Percentiles rank a stretch among this genome's conserved stretches.
phyloP scores from a whole-genome alignment of 2,113 vertebrate species.

The Climacteris rufus region DNA sequence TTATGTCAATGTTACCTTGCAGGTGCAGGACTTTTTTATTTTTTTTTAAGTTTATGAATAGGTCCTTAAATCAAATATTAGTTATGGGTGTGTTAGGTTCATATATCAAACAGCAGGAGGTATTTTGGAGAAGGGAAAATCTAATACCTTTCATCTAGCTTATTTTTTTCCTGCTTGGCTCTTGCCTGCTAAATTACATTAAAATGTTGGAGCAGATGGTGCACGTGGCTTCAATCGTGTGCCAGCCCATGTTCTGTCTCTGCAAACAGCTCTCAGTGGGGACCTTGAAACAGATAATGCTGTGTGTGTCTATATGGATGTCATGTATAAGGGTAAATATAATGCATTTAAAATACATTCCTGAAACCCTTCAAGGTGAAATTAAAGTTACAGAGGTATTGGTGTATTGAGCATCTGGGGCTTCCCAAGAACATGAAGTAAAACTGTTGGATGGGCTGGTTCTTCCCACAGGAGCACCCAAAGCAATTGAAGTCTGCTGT shows the following conservation, averaged over 20 bases:
- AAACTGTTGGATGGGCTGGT: not conserved
- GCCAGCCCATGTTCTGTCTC: slow-evolving; percentile 24
- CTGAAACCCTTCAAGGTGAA: slow-evolving; percentile 15
- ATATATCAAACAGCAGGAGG: slow-evolving; percentile 28
- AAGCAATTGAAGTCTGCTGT: accelerated
- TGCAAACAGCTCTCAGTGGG: slow-evolving; percentile 18
- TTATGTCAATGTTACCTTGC: not conserved
- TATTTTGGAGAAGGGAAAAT: slow-evolving; percentile 12
- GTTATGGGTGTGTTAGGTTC: slow-evolving; percentile 21
- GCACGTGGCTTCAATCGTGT: slow-evolving; percentile 10
- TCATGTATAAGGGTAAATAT: not conserved
- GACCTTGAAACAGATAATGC: slow-evolving; percentile 49
- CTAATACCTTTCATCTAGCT: slow-evolving; percentile 5
- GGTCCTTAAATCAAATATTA: slow-evolving; percentile 29
- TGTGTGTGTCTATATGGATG: not conserved
- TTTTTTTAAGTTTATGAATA: not conserved
- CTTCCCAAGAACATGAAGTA: not conserved
- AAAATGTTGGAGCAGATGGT: slow-evolving; percentile 60
- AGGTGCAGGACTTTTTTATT: not conserved
- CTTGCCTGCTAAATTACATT: slow-evolving; percentile 42
- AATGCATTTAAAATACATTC: slow-evolving; percentile 1
- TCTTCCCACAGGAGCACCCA: not conserved
- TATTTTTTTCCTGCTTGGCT: not conserved
- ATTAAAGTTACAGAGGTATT: not conserved
- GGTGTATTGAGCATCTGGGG: not conserved